Evolutionary conservation across 2,888 invertebrate species (phyloP).

Genomic region (Drosophila neonasuta): DNA sequence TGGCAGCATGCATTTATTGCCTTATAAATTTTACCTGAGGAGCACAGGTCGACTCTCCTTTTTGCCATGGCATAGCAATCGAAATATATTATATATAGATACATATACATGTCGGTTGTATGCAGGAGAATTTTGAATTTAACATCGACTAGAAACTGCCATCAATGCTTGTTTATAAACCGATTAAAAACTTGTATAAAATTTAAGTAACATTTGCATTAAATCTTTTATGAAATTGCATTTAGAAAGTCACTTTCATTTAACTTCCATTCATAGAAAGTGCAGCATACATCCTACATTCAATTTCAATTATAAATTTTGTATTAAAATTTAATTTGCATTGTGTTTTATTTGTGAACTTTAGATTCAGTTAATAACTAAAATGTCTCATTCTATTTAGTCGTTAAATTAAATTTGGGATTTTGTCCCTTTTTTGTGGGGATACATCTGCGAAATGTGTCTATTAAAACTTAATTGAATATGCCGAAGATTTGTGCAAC

Average conservation of each 20-base stretch:
- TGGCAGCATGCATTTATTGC: conserved; percentile 23
- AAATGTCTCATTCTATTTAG: not conserved
- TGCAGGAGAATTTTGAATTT: no score
- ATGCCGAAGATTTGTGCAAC: conserved; percentile 56
- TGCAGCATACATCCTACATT: no score
- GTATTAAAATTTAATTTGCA: no score
- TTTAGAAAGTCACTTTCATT: no score
- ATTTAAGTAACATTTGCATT: no score
- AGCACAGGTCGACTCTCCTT: conserved; percentile 2
- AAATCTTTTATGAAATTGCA: no score
- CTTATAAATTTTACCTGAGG: conserved; percentile 20
- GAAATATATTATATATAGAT: not conserved
- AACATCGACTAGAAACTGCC: no score
- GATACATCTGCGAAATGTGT: conserved; percentile 37
- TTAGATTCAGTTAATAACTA: conserved; percentile 5
- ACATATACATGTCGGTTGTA: not conserved
- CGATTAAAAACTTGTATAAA: no score
- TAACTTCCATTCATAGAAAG: no score
- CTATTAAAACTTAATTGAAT: conserved; percentile 67
- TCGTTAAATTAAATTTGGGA: conserved; percentile 28
- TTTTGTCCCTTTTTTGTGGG: conserved; percentile 19
- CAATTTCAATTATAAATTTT: not conserved
- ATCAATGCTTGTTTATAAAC: no score
- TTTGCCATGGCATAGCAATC: not conserved
- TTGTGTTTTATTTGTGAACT: not conserved